Evolutionary conservation across 1,140 invertebrate genomes (phyloP).

Genomic region (roundworm (Caenorhabditis elegans)): DNA sequence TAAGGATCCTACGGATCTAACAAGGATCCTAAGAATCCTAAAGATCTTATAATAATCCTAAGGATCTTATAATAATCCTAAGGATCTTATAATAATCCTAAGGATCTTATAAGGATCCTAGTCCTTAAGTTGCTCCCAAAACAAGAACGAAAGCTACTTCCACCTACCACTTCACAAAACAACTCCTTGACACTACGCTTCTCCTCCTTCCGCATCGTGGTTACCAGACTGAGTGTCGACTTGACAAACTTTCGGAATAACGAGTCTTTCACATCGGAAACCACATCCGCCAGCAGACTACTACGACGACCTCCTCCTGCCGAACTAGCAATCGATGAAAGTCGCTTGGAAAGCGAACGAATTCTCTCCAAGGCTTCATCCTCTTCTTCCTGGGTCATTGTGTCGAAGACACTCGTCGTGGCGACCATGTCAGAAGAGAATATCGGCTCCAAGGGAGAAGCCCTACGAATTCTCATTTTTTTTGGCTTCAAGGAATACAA

Average conservation of each 20-base stretch:
- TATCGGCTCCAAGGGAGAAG: no score
- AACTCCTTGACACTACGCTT: neutral
- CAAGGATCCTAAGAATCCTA: no score
- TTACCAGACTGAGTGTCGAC: neutral
- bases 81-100: no score
- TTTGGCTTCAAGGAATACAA: neutral
- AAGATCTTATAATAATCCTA: no score
- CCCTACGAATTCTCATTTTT: neutral
- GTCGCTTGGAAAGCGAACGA: neutral
- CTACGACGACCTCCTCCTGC: neutral
- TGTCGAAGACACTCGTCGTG: neutral
- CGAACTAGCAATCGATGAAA: neutral
- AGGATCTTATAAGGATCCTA: no score
- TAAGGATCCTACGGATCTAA: no score
- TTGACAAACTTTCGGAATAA: neutral
- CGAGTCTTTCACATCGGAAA: neutral
- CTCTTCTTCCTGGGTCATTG: neutral
- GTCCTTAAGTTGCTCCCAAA: no score
- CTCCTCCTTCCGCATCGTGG: neutral
- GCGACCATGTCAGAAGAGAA: neutral
- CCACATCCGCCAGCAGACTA: neutral
- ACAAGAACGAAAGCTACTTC: no score
- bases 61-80: no score
- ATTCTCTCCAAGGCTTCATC: neutral
- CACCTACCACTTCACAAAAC: no score